Percentiles rank a stretch among this genome's conserved stretches.
phyloP scores from a whole-genome alignment of 2,113 vertebrate species.

The Brienomyrus brachyistius region DNA sequence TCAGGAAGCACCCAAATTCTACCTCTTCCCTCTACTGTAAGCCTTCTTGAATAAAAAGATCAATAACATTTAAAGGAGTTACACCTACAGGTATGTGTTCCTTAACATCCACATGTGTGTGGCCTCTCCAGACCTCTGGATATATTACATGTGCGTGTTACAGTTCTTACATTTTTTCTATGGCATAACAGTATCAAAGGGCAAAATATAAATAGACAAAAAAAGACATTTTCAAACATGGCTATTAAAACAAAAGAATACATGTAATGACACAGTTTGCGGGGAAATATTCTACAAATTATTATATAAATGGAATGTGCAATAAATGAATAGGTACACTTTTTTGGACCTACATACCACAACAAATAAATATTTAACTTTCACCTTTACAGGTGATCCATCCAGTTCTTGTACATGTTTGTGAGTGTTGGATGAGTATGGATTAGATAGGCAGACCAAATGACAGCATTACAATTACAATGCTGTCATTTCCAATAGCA shows the following conservation, averaged over 20 bases:
- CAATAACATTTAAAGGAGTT: background rate
- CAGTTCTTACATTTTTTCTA: background rate
- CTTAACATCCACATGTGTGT: background rate
- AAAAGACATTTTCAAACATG: background rate
- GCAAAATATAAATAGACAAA: background rate
- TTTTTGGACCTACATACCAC: background rate
- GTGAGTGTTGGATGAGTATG: background rate
- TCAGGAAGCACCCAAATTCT: background rate
- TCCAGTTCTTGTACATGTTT: background rate
- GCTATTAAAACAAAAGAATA: background rate
- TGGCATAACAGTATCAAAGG: background rate
- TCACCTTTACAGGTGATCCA: background rate
- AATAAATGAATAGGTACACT: background rate
- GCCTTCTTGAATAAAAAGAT: background rate
- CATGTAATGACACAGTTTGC: background rate
- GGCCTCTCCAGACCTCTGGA: background rate
- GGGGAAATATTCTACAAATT: background rate
- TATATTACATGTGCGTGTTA: background rate
- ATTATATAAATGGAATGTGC: background rate
- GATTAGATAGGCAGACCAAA: background rate
- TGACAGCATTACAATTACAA: background rate
- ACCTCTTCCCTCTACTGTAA: background rate
- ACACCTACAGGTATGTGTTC: background rate
- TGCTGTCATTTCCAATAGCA: background rate
- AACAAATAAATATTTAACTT: background rate